phyloP scores from a whole-genome alignment of 2,888 invertebrate genomes.

The Elgonia sp. region DNA sequence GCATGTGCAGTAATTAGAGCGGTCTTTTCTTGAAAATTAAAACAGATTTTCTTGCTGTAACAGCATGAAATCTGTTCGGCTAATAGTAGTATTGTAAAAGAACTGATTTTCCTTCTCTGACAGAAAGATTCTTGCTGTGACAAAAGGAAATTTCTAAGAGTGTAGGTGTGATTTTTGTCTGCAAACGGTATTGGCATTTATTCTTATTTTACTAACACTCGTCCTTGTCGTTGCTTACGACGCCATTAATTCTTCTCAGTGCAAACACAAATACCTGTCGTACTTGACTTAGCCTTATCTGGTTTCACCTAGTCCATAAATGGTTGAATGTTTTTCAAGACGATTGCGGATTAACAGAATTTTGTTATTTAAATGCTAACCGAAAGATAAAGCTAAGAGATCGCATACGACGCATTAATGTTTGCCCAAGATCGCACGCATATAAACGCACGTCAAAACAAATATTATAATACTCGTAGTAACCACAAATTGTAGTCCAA shows the following conservation, averaged over 20 bases:
- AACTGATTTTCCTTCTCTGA: too few relatives aligned
- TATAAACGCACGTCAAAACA: slow-evolving; percentile 17
- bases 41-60: too few relatives aligned
- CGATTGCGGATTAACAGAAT: slow-evolving; percentile 41
- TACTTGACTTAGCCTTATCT: slow-evolving; percentile 73
- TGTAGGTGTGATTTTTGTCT: slow-evolving; percentile 40
- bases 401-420: background rate
- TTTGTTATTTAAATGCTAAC: slow-evolving; percentile 55
- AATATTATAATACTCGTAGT: slow-evolving; percentile 14
- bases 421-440: slow-evolving; percentile 18
- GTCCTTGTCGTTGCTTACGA: slow-evolving; percentile 70
- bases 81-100: too few relatives aligned
- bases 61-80: too few relatives aligned
- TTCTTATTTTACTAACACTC: slow-evolving; percentile 47
- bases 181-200: slow-evolving; percentile 46
- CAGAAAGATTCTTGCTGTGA: too few relatives aligned
- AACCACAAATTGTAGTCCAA: background rate
- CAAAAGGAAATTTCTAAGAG: too few relatives aligned
- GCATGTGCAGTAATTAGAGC: too few relatives aligned
- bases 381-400: slow-evolving; percentile 43
- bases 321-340: slow-evolving; percentile 48
- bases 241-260: slow-evolving; percentile 66
- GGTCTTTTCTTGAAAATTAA: too few relatives aligned
- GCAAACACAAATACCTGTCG: slow-evolving; percentile 68
- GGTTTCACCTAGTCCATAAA: slow-evolving; percentile 66